phyloP scores from a whole-genome alignment of 2,888 invertebrate genomes.

The Stenichneumon culpator region DNA sequence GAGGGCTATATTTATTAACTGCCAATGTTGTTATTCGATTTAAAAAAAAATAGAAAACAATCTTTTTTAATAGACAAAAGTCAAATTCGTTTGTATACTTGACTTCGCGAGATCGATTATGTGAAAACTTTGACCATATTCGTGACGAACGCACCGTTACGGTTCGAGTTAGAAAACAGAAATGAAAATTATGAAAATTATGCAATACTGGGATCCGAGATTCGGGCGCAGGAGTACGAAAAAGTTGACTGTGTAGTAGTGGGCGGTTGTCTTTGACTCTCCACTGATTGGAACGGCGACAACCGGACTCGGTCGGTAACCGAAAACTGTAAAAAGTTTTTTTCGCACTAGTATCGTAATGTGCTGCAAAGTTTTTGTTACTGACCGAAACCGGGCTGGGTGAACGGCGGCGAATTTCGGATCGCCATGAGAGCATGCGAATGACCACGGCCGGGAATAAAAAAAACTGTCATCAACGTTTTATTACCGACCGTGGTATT shows the following conservation, averaged over 20 bases:
- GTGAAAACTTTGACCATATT: slow-evolving; percentile 45
- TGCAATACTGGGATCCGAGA: too few species aligned
- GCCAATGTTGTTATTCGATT: slow-evolving; percentile 79
- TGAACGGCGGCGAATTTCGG: background rate
- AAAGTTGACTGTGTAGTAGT: background rate
- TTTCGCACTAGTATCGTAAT: too few species aligned
- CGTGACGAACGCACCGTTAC: slow-evolving; percentile 22
- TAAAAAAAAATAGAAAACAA: slow-evolving; percentile 33
- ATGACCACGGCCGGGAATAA: background rate
- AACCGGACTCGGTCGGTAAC: background rate
- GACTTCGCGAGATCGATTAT: slow-evolving; percentile 53
- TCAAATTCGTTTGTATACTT: slow-evolving; percentile 37
- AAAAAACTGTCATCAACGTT: background rate
- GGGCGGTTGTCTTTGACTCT: background rate
- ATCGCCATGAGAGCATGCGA: background rate
- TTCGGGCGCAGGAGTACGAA: background rate
- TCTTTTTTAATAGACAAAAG: slow-evolving; percentile 16
- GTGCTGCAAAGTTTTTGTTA: too few species aligned
- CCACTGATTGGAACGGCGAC: background rate
- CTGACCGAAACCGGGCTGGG: too few species aligned
- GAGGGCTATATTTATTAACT: slow-evolving; percentile 78
- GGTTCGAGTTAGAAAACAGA: background rate
- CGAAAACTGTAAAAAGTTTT: background rate
- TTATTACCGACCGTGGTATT: too few species aligned
- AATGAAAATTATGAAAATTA: background rate